Evolutionary conservation across 2,888 invertebrate species (phyloP), one percentile per base, ranked within the genome.

Genomic region (Neoscelio sp.): DNA sequence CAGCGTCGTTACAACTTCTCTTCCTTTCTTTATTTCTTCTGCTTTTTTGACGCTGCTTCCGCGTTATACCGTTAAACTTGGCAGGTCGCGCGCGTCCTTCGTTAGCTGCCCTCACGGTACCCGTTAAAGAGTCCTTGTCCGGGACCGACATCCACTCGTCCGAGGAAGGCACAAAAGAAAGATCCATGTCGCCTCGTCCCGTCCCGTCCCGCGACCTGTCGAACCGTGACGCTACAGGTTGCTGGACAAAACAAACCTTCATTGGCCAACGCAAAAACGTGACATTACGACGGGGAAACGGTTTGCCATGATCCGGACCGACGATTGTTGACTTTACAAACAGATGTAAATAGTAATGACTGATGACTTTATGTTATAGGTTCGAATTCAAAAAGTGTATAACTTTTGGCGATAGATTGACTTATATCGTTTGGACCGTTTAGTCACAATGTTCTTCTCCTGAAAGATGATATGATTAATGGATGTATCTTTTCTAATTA

Each of bases 61-160:
- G 67, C 44, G 15, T 64, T 10, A 42, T 78, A 60, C 77, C 77
- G 77, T 78, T 71, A 67, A 71, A 52, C 18, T 46, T 52, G 50
- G 44, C 58, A 70, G 58, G 56, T 62, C 54, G 67, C 52, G 28
- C 75, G 68, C 76, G 68, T 64, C 70, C 76, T 67, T 76, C 76
- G 68, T 68, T 75, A 62, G 62, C 40, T 73, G 64, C 73, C 62
- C 64, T 54, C 60, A 60, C 52, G 65, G 35, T 44, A 46, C 54
- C 62, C 62, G 74, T 54, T 70, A 75, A n/a, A 77, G 30, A 50
- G 52, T 48, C 64, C 35, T 68, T 64, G 62, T 76, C 76, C 75
- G 67, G 67, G 60, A 60, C 67, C 38, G 30, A 62, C 75, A 60
- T 67, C 75, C 75, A 75, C 75, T 60, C 67, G 58, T 54, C 73